Base-by-base conservation (phyloP, 2,113 vertebrate genomes). In the Euleptes europaea region DNA sequence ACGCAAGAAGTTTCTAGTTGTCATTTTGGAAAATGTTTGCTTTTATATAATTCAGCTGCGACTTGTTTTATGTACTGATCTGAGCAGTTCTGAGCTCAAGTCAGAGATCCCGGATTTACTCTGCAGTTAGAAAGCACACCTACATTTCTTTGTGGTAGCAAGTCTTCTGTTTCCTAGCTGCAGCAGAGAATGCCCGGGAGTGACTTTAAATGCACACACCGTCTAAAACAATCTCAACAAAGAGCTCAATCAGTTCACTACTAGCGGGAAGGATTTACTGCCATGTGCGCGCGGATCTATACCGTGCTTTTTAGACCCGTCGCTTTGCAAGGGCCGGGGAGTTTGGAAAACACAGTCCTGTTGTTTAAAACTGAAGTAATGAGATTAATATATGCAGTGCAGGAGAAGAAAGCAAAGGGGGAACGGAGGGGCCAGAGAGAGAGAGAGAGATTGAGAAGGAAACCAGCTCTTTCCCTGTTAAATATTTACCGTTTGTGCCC, bases 401-500 rank as follows among this genome's bases (percentile, higher is more conserved):
- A 87, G 86, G 88, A 91, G 85, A 83, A 86, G 44, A 74, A 69
- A 88, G 89, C 79, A 33, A 66, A 77, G 44, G 75, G 26, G 57
- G n/a, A 57, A 54, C 4, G 13, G 54, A 12, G 47, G 38, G 49
- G 33, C 8, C 33, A 31, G 17, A 23, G 31, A 54, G 28, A 40
- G 51, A 67, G 28, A 11, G 38, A 23, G 49, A 9, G 14, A n/a
- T 12, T 31, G 60, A 23, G 9, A 63, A 63, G 40, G 60, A 94
- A 94, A 38, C 73, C 80, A 83, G 81, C 81, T 78, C 40, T 91
- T 91, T 44, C 86, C 84, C 92, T 92, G 90, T 92, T 94, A 93
- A 94, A 93, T 94, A 94, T 93, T 95, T 95, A 95, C 91, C 66
- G 54, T 92, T 84, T 86, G 86, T 93, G 92, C 63, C 90, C 88